Evolutionary conservation across 2,113 vertebrate species (phyloP), one percentile per base, ranked within the genome.

Genomic region (Donacobius atricapilla): DNA sequence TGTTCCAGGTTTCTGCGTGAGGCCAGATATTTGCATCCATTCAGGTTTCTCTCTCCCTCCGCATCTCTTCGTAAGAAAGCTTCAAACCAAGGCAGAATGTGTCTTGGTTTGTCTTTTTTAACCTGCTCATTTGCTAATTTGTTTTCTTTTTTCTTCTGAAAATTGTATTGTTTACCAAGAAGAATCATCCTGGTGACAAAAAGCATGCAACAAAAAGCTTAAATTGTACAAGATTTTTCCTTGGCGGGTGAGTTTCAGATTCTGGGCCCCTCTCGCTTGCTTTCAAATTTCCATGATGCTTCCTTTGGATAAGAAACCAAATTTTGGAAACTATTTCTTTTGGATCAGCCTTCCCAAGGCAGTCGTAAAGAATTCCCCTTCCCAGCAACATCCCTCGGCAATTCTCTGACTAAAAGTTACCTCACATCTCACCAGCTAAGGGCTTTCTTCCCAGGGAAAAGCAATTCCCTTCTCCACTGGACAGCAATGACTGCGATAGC

Each of bases 261-360:
- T 92, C 68, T 72, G 95, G 93, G 96, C 90, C 93, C 85, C 93
- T 92, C 88, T 93, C 53, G 42, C 86, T 57, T 76, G 86, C 93
- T 89, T 93, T 93, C 79, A 92, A 93, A 89, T 97, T 96, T 97
- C 96, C 96, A 93, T 94, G 96, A 95, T 96, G 96, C 93, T 95
- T 92, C 96, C 53, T 84, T 96, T 97, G 96, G 94, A 96, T 65
- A 83, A 95, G 80, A 96, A 96, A 93, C 65, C 44, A 45, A 87
- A 66, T 95, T 96, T 93, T 86, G 94, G 94, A 95, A 97, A 92
- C 64, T 93, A 90, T 96, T 97, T 96, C 92, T 96, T 94, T 96
- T 96, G 93, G 96, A 96, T 82, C 90, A 87, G 92, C 6, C 88
- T 78, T 96, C 96, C 96, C 96, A 92, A 93, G 92, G 88, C 94